phyloP scores from a whole-genome alignment of 1,140 invertebrate species.

The Andricus grossulariae region DNA sequence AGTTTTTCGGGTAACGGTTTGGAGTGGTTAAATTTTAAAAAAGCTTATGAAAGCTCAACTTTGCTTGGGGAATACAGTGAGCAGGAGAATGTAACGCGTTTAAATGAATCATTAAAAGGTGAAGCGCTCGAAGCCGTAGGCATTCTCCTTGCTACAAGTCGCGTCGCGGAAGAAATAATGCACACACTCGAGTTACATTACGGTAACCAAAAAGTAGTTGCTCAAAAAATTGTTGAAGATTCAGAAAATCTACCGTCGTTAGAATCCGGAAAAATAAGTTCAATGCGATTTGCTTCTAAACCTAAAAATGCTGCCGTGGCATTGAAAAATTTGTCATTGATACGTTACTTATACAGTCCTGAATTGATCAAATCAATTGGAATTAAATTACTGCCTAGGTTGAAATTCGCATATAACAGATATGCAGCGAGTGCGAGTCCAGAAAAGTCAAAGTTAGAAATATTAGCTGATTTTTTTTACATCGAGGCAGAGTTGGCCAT shows the following conservation, averaged over 20 bases:
- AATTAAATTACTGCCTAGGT: slow-evolving; percentile 3
- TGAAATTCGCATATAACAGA: slow-evolving; percentile 14
- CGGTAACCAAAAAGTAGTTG: slow-evolving; percentile 5
- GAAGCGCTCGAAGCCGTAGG: too few species aligned
- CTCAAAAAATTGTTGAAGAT: slow-evolving; percentile 15
- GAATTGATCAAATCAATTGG: slow-evolving; percentile 6
- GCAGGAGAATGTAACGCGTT: too few species aligned
- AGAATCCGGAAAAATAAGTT: slow-evolving; percentile 34
- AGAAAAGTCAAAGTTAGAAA: not conserved
- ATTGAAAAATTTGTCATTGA: not conserved
- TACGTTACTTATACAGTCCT: not conserved
- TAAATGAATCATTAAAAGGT: too few species aligned
- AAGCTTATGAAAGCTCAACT: too few species aligned
- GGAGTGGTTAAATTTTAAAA: too few species aligned
- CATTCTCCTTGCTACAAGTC: too few species aligned
- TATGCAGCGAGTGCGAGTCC: not conserved
- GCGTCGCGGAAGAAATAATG: not conserved
- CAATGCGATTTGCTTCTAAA: slow-evolving; percentile 3
- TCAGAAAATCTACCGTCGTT: slow-evolving; percentile 28
- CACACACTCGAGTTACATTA: slow-evolving; percentile 27
- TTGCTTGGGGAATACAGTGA: too few species aligned
- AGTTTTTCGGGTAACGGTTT: too few species aligned
- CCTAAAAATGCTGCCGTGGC: not conserved
- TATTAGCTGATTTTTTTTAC: not conserved
- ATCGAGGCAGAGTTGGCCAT: not conserved